Base-by-base conservation (phyloP, 1,140 invertebrate genomes). In the Nymphalis io region DNA sequence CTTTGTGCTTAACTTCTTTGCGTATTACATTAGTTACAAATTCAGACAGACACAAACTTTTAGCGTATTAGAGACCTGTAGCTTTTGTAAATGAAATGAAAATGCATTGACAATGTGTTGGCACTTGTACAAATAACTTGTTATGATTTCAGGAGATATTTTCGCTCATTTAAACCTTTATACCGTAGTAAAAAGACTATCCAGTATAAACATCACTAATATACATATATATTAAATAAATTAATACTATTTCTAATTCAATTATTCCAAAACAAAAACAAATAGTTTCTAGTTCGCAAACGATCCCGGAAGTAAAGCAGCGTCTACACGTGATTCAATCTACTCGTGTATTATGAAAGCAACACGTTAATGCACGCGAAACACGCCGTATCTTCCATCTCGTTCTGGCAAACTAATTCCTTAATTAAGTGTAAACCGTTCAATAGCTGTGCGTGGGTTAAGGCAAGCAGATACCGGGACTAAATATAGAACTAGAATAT, bases 371-470 rank as follows among this genome's bases (percentile, higher is more conserved):
- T 12, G 69, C 65, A 70, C 75, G 74, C 70, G 68, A 74, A 73
- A 71, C 68, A 67, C 62, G 53, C 73, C 51, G 62, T 78, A 77
- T 72, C 76, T 76, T 65, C 71, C 71, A 74, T 79, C 77, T 76
- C 74, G 75, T 74, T 78, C 68, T 70, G 63, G 72, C 68, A 66
- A 76, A 78, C 78, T 80, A 84, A 85, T 84, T 79, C 83, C 79
- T 84, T 85, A 84, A 85, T 85, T 85, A 85, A 83, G 79, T 80
- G 76, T 79, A 76, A 80, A 81, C 70, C 76, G 72, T 71, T 74
- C 71, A 66, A 65, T 70, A 60, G 60, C 60, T 57, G 53, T 71
- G 67, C 67, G 73, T 73, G 61, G 67, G 44, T 53, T 58, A 73
- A 39, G 69, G 6, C 53, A 65, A 38, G 13, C 10, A 21, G 27